Conservation (phyloP, 2,888 invertebrate species). For the Nomada hirtipes region DNA sequence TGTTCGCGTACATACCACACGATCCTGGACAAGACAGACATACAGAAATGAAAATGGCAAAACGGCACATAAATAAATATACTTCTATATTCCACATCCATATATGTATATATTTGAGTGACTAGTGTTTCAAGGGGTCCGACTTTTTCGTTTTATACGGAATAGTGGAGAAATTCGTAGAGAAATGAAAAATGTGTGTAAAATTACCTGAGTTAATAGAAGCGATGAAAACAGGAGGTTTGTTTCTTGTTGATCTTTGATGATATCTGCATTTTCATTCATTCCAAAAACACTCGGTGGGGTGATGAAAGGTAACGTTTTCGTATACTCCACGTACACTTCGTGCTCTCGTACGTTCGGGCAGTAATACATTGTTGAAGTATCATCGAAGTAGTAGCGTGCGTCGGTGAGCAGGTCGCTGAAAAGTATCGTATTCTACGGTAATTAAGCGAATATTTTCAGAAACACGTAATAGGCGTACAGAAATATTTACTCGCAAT, state of each 20-base stretch:
- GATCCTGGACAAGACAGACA: conserved; percentile 52
- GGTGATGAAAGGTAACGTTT: conserved; percentile 90
- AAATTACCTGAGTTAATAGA: conserved; percentile 90
- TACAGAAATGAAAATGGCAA: conserved; percentile 3
- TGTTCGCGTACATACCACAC: conserved; percentile 58
- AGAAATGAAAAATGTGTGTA: not conserved
- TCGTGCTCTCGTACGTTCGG: conserved; percentile 91
- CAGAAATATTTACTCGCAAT: conserved; percentile 85
- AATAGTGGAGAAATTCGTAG: too few relatives aligned
- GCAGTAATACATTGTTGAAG: conserved; percentile 87
- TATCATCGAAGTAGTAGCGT: conserved; percentile 76
- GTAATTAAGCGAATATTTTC: not conserved
- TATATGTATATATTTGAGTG: not conserved
- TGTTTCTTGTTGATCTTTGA: conserved; percentile 95
- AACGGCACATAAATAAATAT: not conserved
- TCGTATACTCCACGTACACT: conserved; percentile 89
- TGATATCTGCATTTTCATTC: conserved; percentile 96
- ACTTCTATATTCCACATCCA: not conserved
- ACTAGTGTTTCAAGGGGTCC: too few relatives aligned
- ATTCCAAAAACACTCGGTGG: conserved; percentile 96
- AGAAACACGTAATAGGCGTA: conserved; percentile 79
- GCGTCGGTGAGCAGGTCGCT: conserved; percentile 74
- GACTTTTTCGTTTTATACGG: too few relatives aligned
- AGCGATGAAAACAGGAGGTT: conserved; percentile 90
- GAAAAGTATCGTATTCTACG: not conserved